phyloP scores from a whole-genome alignment of 2,888 invertebrate species.

The Agrotis clavis region DNA sequence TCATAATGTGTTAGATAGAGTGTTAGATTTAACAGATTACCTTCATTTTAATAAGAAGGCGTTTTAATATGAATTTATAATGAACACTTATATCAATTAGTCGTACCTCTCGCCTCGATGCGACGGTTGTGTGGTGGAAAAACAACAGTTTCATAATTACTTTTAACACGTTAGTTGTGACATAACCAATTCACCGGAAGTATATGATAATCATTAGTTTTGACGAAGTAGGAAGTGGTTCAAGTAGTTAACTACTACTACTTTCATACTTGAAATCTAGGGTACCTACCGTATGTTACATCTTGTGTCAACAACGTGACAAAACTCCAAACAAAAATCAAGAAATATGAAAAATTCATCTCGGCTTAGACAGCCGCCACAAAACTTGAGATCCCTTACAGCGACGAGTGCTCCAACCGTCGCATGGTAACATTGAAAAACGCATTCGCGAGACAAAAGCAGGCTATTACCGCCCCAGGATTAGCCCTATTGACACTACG shows the following conservation, averaged over 20 bases:
- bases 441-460: slow-evolving; percentile 89
- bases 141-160: background rate
- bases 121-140: background rate
- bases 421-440: slow-evolving; percentile 88
- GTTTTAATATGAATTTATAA: background rate
- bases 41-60: too few species aligned
- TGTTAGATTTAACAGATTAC: too few species aligned
- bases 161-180: background rate
- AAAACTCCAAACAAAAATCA: slow-evolving; percentile 17
- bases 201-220: background rate
- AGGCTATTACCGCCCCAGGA: slow-evolving; percentile 88
- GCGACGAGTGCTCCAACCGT: slow-evolving; percentile 65
- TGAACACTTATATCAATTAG: background rate
- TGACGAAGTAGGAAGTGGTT: background rate
- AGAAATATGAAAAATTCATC: slow-evolving; percentile 57
- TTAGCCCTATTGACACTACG: slow-evolving; percentile 91
- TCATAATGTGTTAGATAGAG: too few species aligned
- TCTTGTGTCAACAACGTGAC: slow-evolving; percentile 8
- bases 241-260: background rate
- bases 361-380: slow-evolving; percentile 29
- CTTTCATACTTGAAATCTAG: background rate
- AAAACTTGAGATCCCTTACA: slow-evolving; percentile 38
- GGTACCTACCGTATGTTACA: background rate
- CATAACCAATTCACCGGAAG: background rate
- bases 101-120: too few species aligned